phyloP scores from a whole-genome alignment of 2,888 invertebrate species.

The Heliconius ismenius region DNA sequence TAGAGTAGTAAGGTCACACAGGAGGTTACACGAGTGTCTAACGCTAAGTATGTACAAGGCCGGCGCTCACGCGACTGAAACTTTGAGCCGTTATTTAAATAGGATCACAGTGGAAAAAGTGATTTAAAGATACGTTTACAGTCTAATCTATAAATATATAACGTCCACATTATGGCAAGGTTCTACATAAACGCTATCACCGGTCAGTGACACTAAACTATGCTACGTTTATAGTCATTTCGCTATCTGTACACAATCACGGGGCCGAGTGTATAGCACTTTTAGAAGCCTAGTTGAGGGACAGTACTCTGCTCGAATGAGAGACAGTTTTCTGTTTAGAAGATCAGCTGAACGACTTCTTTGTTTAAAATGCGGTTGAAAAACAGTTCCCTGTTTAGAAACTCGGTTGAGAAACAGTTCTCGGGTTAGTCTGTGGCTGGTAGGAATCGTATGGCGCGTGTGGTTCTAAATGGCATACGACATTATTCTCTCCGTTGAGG shows the following conservation, averaged over 20 bases:
- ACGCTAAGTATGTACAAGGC: slow-evolving; percentile 72
- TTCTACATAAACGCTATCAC: slow-evolving; percentile 76
- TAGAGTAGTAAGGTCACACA: slow-evolving; percentile 76
- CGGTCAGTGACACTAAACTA: slow-evolving; percentile 64
- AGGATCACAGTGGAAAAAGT: slow-evolving; percentile 83
- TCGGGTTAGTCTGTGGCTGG: slow-evolving; percentile 72
- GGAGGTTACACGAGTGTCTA: slow-evolving; percentile 65
- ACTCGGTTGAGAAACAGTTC: slow-evolving; percentile 79
- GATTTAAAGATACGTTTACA: slow-evolving; percentile 74
- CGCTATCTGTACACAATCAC: slow-evolving; percentile 73
- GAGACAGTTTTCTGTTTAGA: too few relatives aligned
- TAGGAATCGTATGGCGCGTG: slow-evolving; percentile 81
- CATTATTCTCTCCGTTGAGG: slow-evolving; percentile 91
- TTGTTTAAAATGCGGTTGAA: not conserved
- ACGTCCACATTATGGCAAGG: slow-evolving; percentile 81
- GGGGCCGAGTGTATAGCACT: slow-evolving; percentile 34
- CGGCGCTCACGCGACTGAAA: slow-evolving; percentile 61
- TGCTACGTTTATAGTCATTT: slow-evolving; percentile 75
- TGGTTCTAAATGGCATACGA: slow-evolving; percentile 92
- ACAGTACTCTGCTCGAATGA: too few relatives aligned
- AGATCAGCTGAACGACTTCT: not conserved
- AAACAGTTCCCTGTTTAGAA: slow-evolving; percentile 56
- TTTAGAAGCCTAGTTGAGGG: not conserved
- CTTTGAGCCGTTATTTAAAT: slow-evolving; percentile 78
- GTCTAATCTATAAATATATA: slow-evolving; percentile 59